Conservation (phyloP, 2,113 vertebrate species). For the Excalfactoria chinensis region DNA sequence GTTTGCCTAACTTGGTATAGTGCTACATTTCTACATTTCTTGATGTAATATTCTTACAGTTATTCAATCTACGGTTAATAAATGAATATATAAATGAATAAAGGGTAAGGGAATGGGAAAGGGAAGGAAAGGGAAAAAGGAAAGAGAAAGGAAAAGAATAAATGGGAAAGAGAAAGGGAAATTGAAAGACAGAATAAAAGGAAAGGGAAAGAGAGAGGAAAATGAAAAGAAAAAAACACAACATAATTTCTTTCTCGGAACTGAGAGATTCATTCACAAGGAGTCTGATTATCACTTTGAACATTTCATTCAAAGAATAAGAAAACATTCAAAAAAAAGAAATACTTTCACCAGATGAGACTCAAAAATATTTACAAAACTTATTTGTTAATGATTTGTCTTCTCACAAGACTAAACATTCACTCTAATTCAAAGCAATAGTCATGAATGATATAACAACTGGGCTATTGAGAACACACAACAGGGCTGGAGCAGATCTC, state of each 20-base stretch:
- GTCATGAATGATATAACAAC: rapidly evolving
- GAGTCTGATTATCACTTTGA: neutral
- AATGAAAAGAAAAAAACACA: too few relatives aligned
- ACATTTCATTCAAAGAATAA: neutral
- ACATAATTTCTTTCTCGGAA: rapidly evolving
- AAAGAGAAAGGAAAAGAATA: too few relatives aligned
- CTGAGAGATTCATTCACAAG: neutral
- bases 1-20: neutral
- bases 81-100: too few relatives aligned
- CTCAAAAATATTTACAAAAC: neutral
- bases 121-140: too few relatives aligned
- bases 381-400: neutral
- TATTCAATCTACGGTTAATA: neutral
- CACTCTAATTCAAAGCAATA: neutral
- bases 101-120: too few relatives aligned
- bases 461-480: neutral
- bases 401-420: neutral
- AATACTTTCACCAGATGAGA: neutral
- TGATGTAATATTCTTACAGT: neutral
- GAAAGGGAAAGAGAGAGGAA: too few relatives aligned
- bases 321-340: neutral
- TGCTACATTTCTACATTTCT: neutral
- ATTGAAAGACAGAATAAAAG: too few relatives aligned
- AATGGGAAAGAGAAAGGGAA: too few relatives aligned
- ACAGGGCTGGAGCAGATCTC: neutral